Evolutionary conservation across 2,113 vertebrate species (phyloP), one percentile per base, ranked within the genome.

Genomic region (Alaudala cheleensis): DNA sequence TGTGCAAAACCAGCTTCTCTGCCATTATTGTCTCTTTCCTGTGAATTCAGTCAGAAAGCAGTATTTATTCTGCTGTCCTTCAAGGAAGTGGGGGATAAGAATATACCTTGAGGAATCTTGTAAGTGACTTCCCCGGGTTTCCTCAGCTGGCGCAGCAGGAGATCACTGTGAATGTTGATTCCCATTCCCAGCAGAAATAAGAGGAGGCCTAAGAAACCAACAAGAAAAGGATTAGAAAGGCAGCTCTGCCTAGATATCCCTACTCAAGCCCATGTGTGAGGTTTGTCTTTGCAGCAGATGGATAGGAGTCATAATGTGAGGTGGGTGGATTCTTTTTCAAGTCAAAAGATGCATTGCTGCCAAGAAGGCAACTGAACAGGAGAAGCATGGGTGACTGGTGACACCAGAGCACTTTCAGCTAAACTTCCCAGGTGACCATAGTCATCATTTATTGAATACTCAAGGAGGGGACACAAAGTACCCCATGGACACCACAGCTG

Each of bases 111-210:
- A 64, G 99, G 99, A 92, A 99, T 99, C 93, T 96, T 98, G 95
- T 99, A 99, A 72, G 29, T 92, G 31, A 97, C 24, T 88, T 99
- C 99, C 80, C 98, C 99, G 0, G 99, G 99, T 94, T 98, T 99
- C 70, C 99, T 98, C 84, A 99, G 98, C 86, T 94, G 97, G 25
- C 98, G 98, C 83, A 99, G 96, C 85, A 99, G 93, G 37, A 97
- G 70, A 79, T 99, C 99, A 21, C 99, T 99, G 90, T 99, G 99
- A 95, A 99, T 97, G 96, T 99, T 99, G 95, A 99, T 98, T 86
- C 94, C 97, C 98, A 99, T 98, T 57, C 99, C 99, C 49, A 98
- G 64, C 40, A 98, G 56, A 94, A 99, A 99, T 65, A 99, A 51
- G 28, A 98, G n/a, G 33, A 98, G 12, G 82, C 99, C 99, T 99